These are phyloP conservation scores for Muntiacus reevesi DNA, from an alignment of 2,113 vertebrate genomes.

Conservation along the genomic window DNA sequence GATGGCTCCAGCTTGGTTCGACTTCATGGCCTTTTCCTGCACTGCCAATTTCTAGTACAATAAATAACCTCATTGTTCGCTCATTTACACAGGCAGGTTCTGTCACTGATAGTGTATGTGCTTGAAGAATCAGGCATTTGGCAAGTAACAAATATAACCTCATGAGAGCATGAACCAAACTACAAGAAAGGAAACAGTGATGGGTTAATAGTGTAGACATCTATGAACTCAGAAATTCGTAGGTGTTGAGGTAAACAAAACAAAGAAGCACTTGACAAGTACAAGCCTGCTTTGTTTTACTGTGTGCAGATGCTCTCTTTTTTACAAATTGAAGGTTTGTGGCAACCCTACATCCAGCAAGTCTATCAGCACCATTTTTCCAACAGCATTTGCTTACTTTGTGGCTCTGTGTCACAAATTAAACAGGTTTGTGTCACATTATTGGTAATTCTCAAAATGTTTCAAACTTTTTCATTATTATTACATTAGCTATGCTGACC, in stretches of 20 bases:
- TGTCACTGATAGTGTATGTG: slow-evolving; percentile 4
- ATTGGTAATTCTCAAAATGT: neutral
- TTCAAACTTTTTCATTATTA: neutral
- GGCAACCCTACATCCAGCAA: neutral
- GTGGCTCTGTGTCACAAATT: neutral
- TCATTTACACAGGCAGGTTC: slow-evolving; percentile 45
- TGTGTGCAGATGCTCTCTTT: neutral
- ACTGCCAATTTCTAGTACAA: neutral
- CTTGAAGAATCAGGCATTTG: slow-evolving; percentile 33
- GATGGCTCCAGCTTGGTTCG: neutral
- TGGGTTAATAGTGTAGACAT: neutral
- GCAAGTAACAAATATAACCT: neutral
- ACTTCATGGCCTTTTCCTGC: neutral
- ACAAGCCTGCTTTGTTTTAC: neutral
- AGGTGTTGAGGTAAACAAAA: neutral
- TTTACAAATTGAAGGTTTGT: neutral
- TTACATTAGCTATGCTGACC: neutral
- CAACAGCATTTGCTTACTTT: neutral
- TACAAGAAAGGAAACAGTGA: slow-evolving; percentile 21
- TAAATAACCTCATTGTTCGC: slow-evolving; percentile 33
- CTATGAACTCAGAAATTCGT: slow-evolving; percentile 11
- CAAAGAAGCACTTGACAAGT: slow-evolving; percentile 1
- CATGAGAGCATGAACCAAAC: neutral
- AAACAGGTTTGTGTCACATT: neutral
- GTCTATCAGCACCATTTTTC: neutral